Base-by-base conservation (phyloP, 2,797 vertebrate genomes). In the Hybognathus amarus region DNA sequence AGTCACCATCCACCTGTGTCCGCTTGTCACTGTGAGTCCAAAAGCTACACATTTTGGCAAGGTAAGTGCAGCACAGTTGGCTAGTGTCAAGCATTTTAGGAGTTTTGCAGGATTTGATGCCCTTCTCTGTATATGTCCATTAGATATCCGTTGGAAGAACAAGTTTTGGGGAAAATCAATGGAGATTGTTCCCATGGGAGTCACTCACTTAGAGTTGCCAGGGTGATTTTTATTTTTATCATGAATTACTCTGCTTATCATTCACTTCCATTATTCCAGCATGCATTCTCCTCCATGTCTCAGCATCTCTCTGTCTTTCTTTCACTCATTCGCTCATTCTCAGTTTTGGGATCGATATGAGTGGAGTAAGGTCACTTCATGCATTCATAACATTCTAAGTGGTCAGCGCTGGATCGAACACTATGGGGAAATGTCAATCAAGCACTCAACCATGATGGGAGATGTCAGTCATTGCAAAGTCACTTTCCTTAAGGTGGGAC, bases 161-260 rank as follows among this genome's bases (percentile, higher is more conserved):
- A 99, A 99, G 91, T 99, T 99, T 94, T 99, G 98, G 98, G 98
- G 98, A 0, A 99, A 98, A 94, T 98, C 98, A 83, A 99, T 99
- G 97, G 98, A 99, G 94, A 98, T 99, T 7, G 97, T 99, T 91
- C 98, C 97, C 69, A 93, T 98, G 89, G 98, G 98, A 92, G 97
- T 96, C 88, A 98, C 96, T 8, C 96, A 99, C 5, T 95, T 98
- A 85, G 96, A 93, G 80, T 93, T 99, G 86, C 97, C 97, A 83
- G 93, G 75, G 98, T 99, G 95, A 96, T 96, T 95, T 96, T 95
- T 17, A 2, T 86, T 54, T 78, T 5, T 10, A 33, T 10, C 1
- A 66, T 20, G 74, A 42, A 82, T 40, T 85, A 50, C 50, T 71
- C 77, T 79, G 74, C 5, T 47, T 59, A 6, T 12, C n/a, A 30